phyloP scores from a whole-genome alignment of 2,888 invertebrate genomes.

The Nasonia oneida region DNA sequence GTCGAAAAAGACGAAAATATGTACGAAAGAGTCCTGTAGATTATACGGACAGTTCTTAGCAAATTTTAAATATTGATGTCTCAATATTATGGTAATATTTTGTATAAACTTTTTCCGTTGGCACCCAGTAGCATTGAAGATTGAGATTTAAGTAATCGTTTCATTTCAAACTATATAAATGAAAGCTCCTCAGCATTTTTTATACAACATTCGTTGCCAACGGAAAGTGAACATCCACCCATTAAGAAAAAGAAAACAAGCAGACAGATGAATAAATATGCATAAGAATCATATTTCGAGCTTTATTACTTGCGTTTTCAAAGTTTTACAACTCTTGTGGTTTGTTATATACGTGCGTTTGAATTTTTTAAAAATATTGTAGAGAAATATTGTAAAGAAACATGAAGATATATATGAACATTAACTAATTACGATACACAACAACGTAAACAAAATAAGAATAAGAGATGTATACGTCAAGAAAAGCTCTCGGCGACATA shows the following conservation, averaged over 20 bases:
- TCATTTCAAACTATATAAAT: background rate
- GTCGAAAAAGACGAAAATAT: conserved; percentile 21
- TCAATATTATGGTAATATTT: conserved; percentile 64
- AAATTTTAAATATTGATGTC: conserved; percentile 72
- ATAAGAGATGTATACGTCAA: conserved; percentile 42
- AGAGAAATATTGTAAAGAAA: conserved; percentile 44
- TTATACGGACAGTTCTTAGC: conserved; percentile 47
- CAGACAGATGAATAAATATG: conserved; percentile 36
- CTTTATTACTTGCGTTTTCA: conserved; percentile 58
- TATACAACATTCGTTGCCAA: conserved; percentile 21
- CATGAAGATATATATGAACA: conserved; percentile 19
- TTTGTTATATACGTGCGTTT: conserved; percentile 59
- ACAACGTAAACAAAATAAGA: conserved; percentile 38
- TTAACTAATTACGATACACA: conserved; percentile 33
- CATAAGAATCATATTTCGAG: conserved; percentile 27
- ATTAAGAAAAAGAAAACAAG: conserved; percentile 25
- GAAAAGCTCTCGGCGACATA: conserved; percentile 48
- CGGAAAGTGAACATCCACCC: conserved; percentile 35
- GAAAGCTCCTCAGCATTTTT: conserved; percentile 19
- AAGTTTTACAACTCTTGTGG: conserved; percentile 59
- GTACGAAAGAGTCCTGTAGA: background rate
- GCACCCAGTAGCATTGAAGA: conserved; percentile 13
- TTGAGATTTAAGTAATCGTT: conserved; percentile 24
- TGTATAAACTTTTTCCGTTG: conserved; percentile 56
- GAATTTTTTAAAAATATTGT: conserved; percentile 58